Evolutionary conservation across 2,113 vertebrate genomes (phyloP), one percentile per base, ranked within the genome.

Genomic region (Verasper variegatus): DNA sequence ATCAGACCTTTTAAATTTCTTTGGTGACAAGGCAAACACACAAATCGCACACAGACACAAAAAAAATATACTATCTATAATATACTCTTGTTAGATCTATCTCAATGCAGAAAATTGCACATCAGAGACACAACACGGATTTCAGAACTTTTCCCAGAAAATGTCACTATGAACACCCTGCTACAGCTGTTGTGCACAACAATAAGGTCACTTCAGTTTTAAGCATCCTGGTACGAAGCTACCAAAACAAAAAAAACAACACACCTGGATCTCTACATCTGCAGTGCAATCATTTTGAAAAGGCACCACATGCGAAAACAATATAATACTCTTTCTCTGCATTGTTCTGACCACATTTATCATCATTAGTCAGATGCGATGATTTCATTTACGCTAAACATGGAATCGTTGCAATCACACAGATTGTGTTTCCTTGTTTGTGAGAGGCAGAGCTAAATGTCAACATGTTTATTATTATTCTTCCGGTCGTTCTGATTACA

Each of bases 161-260:
- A 71, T 67, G 1, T 72, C 20, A 18, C 62, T 51, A 72, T 35
- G 49, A 80, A 77, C 60, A 84, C 45, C 61, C 85, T 72, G 78
- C 40, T 74, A 84, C 54, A 55, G 56, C 68, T 51, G 84, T 71
- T 77, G 84, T 82, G 79, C 65, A 75, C 71, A 66, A 73, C 37
- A 81, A 76, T 77, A 89, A 88, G 87, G 90, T 55, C 82, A 80
- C 88, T 86, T 84, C 27, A 72, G 73, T 42, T 80, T 73, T 51
- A 47, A 26, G 61, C 68, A 74, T 75, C 61, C 64, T 60, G 71
- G 60, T 71, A 24, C 24, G 31, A 51, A 47, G 65, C 49, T 55
- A 55, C 37, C 31, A 45, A 74, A 74, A 68, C 27, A 49, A 13
- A 62, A 31, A 31, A 65, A 42, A 70, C 12, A 67, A 59, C 49